Conservation (phyloP, 2,888 invertebrate genomes). For the Imbricaverruca yamaguchii region DNA sequence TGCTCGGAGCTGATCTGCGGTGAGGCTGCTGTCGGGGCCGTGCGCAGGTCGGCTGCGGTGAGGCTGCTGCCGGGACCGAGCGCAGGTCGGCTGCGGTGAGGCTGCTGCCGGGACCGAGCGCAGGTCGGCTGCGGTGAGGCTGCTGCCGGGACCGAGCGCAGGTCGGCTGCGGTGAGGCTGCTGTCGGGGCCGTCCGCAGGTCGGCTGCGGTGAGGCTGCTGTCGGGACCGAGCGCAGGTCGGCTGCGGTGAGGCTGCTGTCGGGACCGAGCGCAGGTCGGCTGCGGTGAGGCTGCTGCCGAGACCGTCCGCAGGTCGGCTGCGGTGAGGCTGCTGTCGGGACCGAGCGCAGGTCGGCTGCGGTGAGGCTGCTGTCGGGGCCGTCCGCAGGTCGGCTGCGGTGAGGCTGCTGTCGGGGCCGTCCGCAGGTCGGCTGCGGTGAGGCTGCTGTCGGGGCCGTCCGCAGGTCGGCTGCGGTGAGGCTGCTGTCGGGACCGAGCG, state of each 20-base stretch:
- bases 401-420: constrained; percentile 22
- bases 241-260: constrained; percentile 46
- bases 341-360: constrained; percentile 43
- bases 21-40: constrained; percentile 22
- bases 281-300: constrained; percentile 46
- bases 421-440: constrained; percentile 46
- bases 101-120: no score
- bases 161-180: constrained; percentile 46
- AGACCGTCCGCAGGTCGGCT: constrained; percentile 38
- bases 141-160: no score
- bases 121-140: constrained; percentile 46
- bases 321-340: constrained; percentile 42
- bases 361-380: constrained; percentile 35
- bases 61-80: background rate
- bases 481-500: no score
- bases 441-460: background rate
- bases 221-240: no score
- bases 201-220: constrained; percentile 46
- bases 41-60: constrained; percentile 36
- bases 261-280: no score
- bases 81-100: constrained; percentile 46
- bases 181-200: no score
- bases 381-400: constrained; percentile 45
- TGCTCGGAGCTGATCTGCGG: constrained; percentile 69
- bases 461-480: constrained; percentile 46